Conservation (phyloP, 2,797 vertebrate genomes). For the Chelonia mydas region DNA sequence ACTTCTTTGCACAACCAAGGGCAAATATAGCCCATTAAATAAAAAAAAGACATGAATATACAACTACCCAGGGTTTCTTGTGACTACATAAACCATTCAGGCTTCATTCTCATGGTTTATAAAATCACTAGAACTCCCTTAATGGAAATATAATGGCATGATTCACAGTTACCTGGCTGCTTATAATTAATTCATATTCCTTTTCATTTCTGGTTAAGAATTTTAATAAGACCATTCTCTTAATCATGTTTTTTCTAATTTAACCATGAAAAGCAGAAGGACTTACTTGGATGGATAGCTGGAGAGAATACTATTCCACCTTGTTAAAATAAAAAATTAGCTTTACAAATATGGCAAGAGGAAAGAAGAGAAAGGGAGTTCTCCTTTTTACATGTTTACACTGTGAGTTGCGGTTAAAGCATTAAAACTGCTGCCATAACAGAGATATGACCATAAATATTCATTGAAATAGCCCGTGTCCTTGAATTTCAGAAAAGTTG, state of each 20-base stretch:
- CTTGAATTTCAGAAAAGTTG: neutral
- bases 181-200: neutral
- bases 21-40: neutral
- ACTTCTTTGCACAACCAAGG: neutral
- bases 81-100: neutral
- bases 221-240: neutral
- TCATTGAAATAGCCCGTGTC: neutral
- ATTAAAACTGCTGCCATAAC: neutral
- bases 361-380: neutral
- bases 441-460: neutral
- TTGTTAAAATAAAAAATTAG: neutral
- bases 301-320: neutral
- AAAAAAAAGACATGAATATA: neutral
- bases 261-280: neutral
- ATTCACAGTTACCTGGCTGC: neutral
- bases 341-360: neutral
- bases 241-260: neutral
- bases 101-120: neutral
- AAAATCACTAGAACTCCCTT: neutral
- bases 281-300: neutral
- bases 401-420: neutral
- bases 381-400: neutral
- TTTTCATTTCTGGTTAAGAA: neutral
- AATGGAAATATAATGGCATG: neutral
- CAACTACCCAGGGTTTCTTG: neutral